Conservation (phyloP, 2,888 invertebrate genomes). For the Cryptosula pallasiana region DNA sequence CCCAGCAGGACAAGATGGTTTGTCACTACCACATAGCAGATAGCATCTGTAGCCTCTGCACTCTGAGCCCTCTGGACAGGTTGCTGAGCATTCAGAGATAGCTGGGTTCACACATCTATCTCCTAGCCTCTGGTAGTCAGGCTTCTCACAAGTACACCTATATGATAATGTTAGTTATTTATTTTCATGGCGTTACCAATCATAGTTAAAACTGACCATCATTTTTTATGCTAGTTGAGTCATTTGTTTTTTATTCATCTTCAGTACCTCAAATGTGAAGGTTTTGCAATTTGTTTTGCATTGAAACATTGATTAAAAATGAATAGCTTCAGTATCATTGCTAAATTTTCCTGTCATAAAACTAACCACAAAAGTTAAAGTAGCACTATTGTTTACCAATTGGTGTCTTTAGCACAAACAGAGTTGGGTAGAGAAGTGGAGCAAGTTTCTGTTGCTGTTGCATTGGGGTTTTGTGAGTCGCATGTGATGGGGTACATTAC, state of each 20-base stretch:
- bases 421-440: neutral
- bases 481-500: neutral
- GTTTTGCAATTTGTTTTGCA: too few relatives aligned
- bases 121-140: neutral
- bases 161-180: too few relatives aligned
- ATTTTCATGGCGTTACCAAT: too few relatives aligned
- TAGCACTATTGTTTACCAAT: neutral
- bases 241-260: too few relatives aligned
- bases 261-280: too few relatives aligned
- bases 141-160: neutral
- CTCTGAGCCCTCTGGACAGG: neutral
- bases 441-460: neutral
- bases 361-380: too few relatives aligned
- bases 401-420: neutral
- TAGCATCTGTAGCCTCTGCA: neutral
- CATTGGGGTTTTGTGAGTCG: neutral
- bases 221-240: too few relatives aligned
- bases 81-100: neutral
- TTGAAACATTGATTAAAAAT: too few relatives aligned
- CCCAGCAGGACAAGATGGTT: neutral
- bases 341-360: too few relatives aligned
- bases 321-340: too few relatives aligned
- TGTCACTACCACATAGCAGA: neutral
- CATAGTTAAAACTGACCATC: too few relatives aligned
- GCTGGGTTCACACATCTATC: neutral